Conservation (phyloP, 2,888 invertebrate genomes). For the Metallyticus violacea region DNA sequence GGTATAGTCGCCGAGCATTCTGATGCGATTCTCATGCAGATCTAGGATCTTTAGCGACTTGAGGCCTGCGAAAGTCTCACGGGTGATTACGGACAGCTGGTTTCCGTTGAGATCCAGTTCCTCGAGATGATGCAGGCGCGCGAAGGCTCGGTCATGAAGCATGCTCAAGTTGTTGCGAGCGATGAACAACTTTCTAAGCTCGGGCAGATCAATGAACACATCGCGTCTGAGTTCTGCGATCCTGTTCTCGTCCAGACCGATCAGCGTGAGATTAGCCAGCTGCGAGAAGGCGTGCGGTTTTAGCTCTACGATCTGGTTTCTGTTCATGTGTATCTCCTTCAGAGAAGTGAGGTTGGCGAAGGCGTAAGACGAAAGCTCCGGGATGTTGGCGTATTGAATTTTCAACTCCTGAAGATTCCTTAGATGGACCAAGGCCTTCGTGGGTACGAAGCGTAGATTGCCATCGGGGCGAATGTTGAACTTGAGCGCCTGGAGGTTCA, state of each 20-base stretch:
- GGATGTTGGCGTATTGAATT: constrained; percentile 70
- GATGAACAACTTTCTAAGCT: constrained; percentile 70
- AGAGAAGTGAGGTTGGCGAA: constrained; percentile 72
- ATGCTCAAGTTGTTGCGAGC: constrained; percentile 79
- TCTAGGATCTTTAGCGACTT: constrained; percentile 70
- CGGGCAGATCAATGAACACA: constrained; percentile 70
- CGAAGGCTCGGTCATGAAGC: constrained; percentile 81
- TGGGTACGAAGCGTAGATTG: constrained; percentile 67
- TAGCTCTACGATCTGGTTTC: constrained; percentile 67
- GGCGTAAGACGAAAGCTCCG: constrained; percentile 65
- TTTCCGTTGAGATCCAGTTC: constrained; percentile 87
- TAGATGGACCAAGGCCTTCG: constrained; percentile 64
- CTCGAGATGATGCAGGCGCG: constrained; percentile 69
- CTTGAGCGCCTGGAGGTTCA: constrained; percentile 55
- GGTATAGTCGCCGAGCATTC: constrained; percentile 73
- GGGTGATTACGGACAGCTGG: constrained; percentile 62
- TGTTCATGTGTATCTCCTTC: constrained; percentile 62
- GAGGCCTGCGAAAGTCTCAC: constrained; percentile 74
- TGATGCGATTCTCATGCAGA: constrained; percentile 69
- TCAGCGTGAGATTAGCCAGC: constrained; percentile 63
- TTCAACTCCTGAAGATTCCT: constrained; percentile 64
- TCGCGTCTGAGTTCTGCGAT: constrained; percentile 69
- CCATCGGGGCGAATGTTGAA: constrained; percentile 70
- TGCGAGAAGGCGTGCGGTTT: constrained; percentile 70
- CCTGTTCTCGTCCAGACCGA: constrained; percentile 69